Conservation (phyloP, 2,888 invertebrate genomes). For the Lithophane semibrunnea region DNA sequence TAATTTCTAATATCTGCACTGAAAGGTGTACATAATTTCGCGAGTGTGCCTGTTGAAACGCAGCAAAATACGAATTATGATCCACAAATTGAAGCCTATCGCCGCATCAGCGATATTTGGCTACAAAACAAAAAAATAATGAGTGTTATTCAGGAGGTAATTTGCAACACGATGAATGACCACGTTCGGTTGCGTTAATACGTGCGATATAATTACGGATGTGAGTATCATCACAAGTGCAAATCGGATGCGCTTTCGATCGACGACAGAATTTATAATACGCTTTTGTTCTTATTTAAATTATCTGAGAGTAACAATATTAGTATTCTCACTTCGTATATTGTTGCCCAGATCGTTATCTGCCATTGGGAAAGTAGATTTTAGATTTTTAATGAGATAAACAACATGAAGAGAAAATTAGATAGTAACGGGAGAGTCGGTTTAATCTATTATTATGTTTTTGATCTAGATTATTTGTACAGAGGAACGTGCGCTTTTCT, state of each 20-base stretch:
- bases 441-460: constrained; percentile 9
- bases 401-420: constrained; percentile 50
- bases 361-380: constrained; percentile 57
- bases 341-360: constrained; percentile 60
- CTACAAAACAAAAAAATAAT: constrained; percentile 51
- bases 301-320: constrained; percentile 50
- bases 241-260: constrained; percentile 60
- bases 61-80: constrained; percentile 53
- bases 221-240: constrained; percentile 54
- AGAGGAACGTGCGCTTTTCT: not conserved
- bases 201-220: constrained; percentile 63
- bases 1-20: constrained; percentile 36
- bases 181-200: constrained; percentile 50
- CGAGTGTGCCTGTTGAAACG: constrained; percentile 36
- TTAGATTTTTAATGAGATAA: constrained; percentile 46
- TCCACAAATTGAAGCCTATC: constrained; percentile 57
- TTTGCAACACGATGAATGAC: constrained; percentile 54
- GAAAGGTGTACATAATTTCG: constrained; percentile 54
- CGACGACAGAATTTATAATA: constrained; percentile 57
- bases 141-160: constrained; percentile 48
- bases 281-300: constrained; percentile 64
- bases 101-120: constrained; percentile 48
- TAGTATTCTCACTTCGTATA: constrained; percentile 51
- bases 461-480: constrained; percentile 6
- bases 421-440: constrained; percentile 18